Evolutionary conservation across 1,140 invertebrate species (phyloP).

Genomic region (Drosophila micromelanica): DNA sequence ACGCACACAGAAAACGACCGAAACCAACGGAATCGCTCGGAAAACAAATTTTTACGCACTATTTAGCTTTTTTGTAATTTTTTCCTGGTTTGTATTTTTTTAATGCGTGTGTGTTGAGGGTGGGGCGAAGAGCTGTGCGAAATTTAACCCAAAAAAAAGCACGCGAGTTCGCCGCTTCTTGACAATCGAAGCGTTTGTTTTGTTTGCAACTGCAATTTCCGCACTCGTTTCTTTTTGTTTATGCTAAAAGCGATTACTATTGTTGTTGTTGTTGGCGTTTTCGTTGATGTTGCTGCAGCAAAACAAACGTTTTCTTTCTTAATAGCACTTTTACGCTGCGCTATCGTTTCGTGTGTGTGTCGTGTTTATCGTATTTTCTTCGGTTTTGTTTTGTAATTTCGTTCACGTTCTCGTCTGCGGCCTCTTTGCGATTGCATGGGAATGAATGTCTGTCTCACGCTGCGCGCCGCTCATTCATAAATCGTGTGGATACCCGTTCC

Average conservation of each 20-base stretch:
- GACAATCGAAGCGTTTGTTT: constrained; percentile 77
- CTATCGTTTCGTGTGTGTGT: constrained; percentile 43
- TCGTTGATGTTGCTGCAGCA: constrained; percentile 49
- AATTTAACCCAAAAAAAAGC: constrained; percentile 55
- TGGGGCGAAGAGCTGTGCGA: constrained; percentile 37
- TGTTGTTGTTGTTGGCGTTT: constrained; percentile 38
- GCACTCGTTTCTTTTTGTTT: constrained; percentile 54
- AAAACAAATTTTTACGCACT: constrained; percentile 78
- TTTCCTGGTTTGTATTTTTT: constrained; percentile 40
- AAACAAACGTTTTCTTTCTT: constrained; percentile 81
- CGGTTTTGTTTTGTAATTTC: constrained; percentile 61
- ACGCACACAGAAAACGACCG: constrained; percentile 14
- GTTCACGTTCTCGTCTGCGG: constrained; percentile 61
- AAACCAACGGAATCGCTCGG: constrained; percentile 65
- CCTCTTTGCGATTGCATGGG: constrained; percentile 24
- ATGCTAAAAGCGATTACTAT: constrained; percentile 26
- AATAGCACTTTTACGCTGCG: constrained; percentile 56
- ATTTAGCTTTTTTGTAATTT: constrained; percentile 66
- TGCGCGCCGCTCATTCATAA: constrained; percentile 68
- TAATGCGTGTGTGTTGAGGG: not conserved
- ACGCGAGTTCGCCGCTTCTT: constrained; percentile 32
- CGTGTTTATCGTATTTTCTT: constrained; percentile 65
- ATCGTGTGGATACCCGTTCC: constrained; percentile 35
- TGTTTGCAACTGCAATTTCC: constrained; percentile 72
- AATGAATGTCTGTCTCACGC: constrained; percentile 42